Conservation (phyloP, 1,140 invertebrate species). For the Drosophila mayri region DNA sequence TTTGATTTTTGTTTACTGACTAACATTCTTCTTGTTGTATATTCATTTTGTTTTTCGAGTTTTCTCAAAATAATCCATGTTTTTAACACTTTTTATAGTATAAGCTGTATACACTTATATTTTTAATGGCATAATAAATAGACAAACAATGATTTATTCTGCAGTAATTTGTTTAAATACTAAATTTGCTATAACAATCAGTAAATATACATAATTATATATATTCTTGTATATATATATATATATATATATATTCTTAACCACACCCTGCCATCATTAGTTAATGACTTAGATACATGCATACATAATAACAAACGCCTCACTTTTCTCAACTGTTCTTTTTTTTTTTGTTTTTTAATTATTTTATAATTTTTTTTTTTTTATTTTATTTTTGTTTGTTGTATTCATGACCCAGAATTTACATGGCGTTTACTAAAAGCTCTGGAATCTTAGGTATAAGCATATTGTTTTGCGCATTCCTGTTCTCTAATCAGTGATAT, state of each 20-base stretch:
- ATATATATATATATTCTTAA: conserved; percentile 5
- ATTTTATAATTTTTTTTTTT: background rate
- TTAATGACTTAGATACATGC: conserved; percentile 43
- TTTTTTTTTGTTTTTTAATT: background rate
- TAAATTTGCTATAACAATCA: conserved; percentile 53
- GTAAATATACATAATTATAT: conserved; percentile 38
- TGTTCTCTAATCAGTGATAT: conserved; percentile 51
- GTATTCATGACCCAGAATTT: conserved; percentile 47
- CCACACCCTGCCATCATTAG: conserved; percentile 16
- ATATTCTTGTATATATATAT: conserved; percentile 13
- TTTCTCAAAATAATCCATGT: conserved; percentile 51
- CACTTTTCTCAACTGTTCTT: conserved; percentile 33
- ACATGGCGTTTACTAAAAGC: conserved; percentile 54
- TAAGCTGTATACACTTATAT: conserved; percentile 43
- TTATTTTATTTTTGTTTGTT: background rate
- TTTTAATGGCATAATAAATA: conserved; percentile 49
- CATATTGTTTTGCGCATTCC: conserved; percentile 55
- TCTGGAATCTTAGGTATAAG: conserved; percentile 54
- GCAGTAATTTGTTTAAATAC: conserved; percentile 30
- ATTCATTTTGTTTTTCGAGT: conserved; percentile 2
- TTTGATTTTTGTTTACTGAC: conserved; percentile 51
- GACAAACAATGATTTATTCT: conserved; percentile 48
- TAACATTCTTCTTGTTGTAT: conserved; percentile 44
- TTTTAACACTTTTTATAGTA: conserved; percentile 48
- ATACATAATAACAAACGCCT: conserved; percentile 48